These are phyloP conservation scores for Mirounga angustirostris DNA, from an alignment of 2,113 vertebrate species.

Conservation along the genomic window DNA sequence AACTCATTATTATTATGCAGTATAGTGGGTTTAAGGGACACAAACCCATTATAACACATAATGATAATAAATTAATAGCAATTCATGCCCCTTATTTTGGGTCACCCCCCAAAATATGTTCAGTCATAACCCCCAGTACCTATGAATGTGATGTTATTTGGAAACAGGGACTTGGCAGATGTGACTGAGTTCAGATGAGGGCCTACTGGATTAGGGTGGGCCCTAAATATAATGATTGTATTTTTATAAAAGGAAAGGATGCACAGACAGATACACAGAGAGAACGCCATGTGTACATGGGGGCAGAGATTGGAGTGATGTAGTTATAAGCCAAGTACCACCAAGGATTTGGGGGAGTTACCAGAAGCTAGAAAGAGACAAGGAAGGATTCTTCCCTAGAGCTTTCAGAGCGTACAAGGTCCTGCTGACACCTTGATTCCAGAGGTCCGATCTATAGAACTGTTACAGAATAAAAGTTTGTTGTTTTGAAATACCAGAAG, in stretches of 20 bases:
- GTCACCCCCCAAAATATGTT: background rate
- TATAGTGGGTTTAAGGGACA: background rate
- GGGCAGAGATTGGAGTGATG: background rate
- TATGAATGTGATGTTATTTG: background rate
- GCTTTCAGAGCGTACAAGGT: background rate
- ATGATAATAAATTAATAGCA: constrained; percentile 17
- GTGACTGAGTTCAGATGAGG: background rate
- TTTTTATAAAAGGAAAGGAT: background rate
- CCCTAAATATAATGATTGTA: background rate
- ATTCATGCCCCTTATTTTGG: background rate
- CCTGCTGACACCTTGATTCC: background rate
- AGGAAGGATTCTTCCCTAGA: background rate
- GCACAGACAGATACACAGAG: background rate
- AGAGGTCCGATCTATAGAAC: no score
- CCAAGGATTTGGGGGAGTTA: background rate
- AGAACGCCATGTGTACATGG: rapidly evolving
- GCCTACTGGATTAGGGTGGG: background rate
- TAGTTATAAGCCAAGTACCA: background rate
- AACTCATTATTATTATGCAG: background rate
- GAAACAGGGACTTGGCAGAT: background rate
- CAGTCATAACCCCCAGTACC: background rate
- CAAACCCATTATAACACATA: background rate
- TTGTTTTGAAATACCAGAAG: no score
- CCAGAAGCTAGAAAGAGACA: background rate
- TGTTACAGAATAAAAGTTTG: no score